Base-by-base conservation (phyloP, 2,888 invertebrate species). In the Teleogryllus oceanicus region DNA sequence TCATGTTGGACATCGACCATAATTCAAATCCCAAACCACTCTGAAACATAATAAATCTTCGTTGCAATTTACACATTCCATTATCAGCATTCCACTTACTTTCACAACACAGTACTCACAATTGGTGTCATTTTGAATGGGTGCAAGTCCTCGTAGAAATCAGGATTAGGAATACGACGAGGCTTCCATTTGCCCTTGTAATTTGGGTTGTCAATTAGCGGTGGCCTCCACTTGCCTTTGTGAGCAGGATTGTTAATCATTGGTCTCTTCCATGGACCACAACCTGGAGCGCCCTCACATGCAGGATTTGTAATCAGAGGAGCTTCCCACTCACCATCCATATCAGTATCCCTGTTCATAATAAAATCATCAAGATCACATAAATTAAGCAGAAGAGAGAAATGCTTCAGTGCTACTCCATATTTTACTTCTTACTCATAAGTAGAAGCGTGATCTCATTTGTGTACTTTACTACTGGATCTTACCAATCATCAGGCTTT, bases 241-340 rank as follows among this genome's bases (percentile, higher is more conserved):
- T 94, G 98, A 79, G 91, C 90, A 0, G 98, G 97, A 89, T 99
- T 99, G 84, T 94, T 91, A 77, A 97, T 91, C 84, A 92, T 88
- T 21, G 96, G 96, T 21, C 94, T 90, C 83, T 91, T 91, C 96
- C 99, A 99, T 76, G 89, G 88, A 0, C 99, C 99, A 88, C 99
- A 99, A 18, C 99, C 99, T 3, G 93, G 90, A 11, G 92, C 93
- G 77, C 89, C 88, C 83, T 89, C 90, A 86, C 98, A 99, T 5
- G 89, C 89, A 0, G 98, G 96, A 89, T 99, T 99, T 84, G 94
- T 93, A 50, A 98, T 92, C 80, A 96, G 89, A 0, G 98, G 96
- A 8, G 99, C 93, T 87, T 99, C 99, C 99, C 99, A 99, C 85
- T 95, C 94, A 2, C 99, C 99, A 88, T 99, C 99, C 94, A 99